Conservation (phyloP, 2,888 invertebrate genomes). For the Callyntrura sp. region DNA sequence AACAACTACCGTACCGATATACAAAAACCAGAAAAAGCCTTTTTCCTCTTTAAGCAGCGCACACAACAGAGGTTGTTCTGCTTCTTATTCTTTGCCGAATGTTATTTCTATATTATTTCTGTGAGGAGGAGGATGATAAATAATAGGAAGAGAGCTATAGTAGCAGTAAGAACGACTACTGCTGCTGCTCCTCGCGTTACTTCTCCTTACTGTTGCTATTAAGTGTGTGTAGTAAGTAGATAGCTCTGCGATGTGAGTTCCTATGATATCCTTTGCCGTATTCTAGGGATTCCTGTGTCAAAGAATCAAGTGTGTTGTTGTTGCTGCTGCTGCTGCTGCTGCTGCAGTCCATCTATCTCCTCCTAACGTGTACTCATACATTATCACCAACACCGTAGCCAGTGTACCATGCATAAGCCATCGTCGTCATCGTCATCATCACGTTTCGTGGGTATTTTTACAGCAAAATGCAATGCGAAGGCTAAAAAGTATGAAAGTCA, state of each 20-base stretch:
- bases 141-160: background rate
- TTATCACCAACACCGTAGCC: background rate
- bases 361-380: background rate
- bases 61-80: background rate
- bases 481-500: slow-evolving; percentile 75
- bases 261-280: background rate
- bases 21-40: slow-evolving; percentile 25
- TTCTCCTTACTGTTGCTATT: background rate
- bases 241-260: background rate
- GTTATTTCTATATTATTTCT: slow-evolving; percentile 28
- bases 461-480: slow-evolving; percentile 75
- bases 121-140: slow-evolving; percentile 17
- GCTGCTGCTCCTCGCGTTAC: too few species aligned
- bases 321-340: background rate
- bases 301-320: slow-evolving; percentile 39
- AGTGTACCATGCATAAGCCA: slow-evolving; percentile 43
- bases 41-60: slow-evolving; percentile 34
- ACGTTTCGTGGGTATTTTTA: slow-evolving; percentile 17
- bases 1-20: slow-evolving; percentile 9
- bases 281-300: slow-evolving; percentile 41
- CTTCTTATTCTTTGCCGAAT: slow-evolving; percentile 24
- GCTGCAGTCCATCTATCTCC: slow-evolving; percentile 8
- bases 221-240: background rate
- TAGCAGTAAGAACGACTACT: background rate
- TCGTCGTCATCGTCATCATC: slow-evolving; percentile 16